Evolutionary conservation across 2,888 invertebrate species (phyloP), one percentile per base, ranked within the genome.

Genomic region (Hedya salicella): DNA sequence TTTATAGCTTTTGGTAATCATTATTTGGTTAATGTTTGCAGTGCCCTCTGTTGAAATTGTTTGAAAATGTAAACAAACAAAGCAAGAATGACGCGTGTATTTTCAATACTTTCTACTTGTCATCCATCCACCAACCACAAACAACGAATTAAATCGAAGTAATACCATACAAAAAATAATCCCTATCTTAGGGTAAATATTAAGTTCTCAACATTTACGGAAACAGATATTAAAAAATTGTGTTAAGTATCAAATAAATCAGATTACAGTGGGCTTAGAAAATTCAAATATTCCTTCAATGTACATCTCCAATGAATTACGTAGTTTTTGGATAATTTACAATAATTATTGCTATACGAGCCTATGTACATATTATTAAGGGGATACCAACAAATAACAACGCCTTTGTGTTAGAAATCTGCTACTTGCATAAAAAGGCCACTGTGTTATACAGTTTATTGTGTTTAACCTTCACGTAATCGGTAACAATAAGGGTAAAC

Each of bases 61-160:
- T n/a, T n/a, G 36, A 36, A 52, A 42, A 25, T 21, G 30, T 39
- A 39, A 49, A 36, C 64, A 59, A 59, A 59, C 64, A 65, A 65
- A 65, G 64, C 73, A 79, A 89, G 83, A 86, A 92, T 92, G 91
- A 92, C 91, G 91, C 91, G 89, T 87, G 81, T 88, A 88, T 90
- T 92, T 92, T 92, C 91, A 90, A 88, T 88, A 89, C 82, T 87
- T 89, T 89, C 89, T 89, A 86, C 89, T 90, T 91, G 89, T 86
- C 76, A 73, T 71, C 74, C 72, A 78, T 78, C 74, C 78, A 80
- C 77, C 80, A 85, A 82, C 79, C 79, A 82, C 83, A 89, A 89
- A 89, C 83, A 89, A 88, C 89, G 88, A 52, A 65, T 59, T 52
- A 16, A 50, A 50, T 46, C 40, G 21, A 11, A 44, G 59, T 59